Conservation (phyloP, 2,113 vertebrate species). For the Circaetus cinerascens region DNA sequence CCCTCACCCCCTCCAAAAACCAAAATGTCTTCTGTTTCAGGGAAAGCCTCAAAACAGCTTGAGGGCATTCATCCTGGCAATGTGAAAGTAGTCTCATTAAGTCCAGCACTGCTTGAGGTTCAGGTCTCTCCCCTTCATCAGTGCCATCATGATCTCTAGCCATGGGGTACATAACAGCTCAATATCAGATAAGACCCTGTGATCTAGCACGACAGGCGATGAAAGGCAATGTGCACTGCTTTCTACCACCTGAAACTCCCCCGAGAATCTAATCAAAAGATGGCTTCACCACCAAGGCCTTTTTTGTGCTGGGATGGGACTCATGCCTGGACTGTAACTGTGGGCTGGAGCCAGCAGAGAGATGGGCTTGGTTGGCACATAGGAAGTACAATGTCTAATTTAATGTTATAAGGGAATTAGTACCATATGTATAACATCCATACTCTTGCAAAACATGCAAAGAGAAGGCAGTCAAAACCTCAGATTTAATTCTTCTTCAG, state of each 20-base stretch:
- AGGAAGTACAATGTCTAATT: not conserved
- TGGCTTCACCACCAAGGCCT: not conserved
- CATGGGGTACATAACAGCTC: not conserved
- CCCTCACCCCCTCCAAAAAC: rapidly evolving
- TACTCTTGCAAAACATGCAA: not conserved
- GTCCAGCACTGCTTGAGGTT: not conserved
- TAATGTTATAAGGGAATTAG: not conserved
- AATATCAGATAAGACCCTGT: not conserved
- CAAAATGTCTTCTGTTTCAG: not conserved
- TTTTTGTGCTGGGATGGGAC: not conserved
- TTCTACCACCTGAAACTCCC: not conserved
- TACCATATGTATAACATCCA: not conserved
- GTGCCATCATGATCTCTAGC: not conserved
- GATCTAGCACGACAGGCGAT: not conserved
- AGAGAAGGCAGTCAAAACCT: not conserved
- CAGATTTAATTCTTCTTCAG: not conserved
- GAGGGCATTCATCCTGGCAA: not conserved
- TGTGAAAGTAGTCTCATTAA: not conserved
- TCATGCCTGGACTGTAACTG: not conserved
- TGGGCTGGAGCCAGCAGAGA: not conserved
- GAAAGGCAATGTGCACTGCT: not conserved
- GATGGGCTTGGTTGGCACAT: not conserved
- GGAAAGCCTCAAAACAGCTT: not conserved
- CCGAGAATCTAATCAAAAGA: not conserved
- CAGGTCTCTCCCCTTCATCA: not conserved